Evolutionary conservation across 2,888 invertebrate genomes (phyloP), one percentile per base, ranked within the genome.

Genomic region (Macrophya annulata): DNA sequence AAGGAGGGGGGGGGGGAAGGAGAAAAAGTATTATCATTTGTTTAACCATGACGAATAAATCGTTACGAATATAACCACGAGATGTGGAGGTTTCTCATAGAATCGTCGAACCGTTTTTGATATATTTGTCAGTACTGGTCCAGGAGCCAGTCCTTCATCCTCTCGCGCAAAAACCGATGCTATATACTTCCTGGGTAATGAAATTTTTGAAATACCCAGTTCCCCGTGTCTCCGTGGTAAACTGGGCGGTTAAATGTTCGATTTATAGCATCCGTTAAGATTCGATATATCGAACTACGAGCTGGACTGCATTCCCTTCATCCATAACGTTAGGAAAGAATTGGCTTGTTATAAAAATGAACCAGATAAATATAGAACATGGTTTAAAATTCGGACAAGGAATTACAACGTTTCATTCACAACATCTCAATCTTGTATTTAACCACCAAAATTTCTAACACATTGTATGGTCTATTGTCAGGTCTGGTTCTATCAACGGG

Each of bases 101-200:
- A 74, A 45, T 45, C 43, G 45, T 45, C 40, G n/a, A 74, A 45
- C 43, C 72, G 72, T 45, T 74, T 9, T 45, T 81, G 81, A 81
- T 62, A 59, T 59, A 81, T 81, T 81, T 62, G 81, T 62, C 81
- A 62, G 77, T 85, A 65, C 71, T 77, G 85, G 77, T 71, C 51
- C 71, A 25, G 72, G 48, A 59, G 82, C 43, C 43, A 84, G 86
- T 87, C 82, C 62, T 65, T 81, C 79, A 85, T 86, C 72, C 81
- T 82, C 85, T 68, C 62, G 51, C 17, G 62, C 9, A 81, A 21
- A 21, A 81, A 81, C 81, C 81, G 59, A 77, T 59, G 79, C 79
- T 17, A 62, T 17, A 62, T 81, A 43, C 81, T 81, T 81, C 81
- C 81, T 81, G 59, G 62, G 81, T 81, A 81, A 81, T 81, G 81